Evolutionary conservation across 2,888 invertebrate genomes (phyloP).

Genomic region (Apodemia zela): DNA sequence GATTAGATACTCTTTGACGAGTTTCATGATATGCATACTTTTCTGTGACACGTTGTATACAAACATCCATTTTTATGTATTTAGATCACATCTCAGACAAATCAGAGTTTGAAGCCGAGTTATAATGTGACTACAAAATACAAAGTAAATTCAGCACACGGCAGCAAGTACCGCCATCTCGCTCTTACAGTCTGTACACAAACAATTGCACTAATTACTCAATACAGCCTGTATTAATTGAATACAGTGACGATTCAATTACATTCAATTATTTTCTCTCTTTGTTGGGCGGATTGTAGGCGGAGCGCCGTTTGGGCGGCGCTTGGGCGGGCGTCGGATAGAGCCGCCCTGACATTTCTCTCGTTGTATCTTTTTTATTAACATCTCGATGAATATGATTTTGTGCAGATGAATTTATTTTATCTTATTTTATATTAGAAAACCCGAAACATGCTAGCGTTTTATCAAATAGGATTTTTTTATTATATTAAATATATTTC

Average conservation of each 20-base stretch:
- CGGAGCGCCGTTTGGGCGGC: constrained; percentile 58
- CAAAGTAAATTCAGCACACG: background rate
- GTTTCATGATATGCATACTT: too few species aligned
- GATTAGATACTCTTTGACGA: too few species aligned
- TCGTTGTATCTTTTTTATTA: constrained; percentile 32
- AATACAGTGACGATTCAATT: constrained; percentile 69
- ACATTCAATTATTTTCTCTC: constrained; percentile 59
- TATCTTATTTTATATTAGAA: background rate
- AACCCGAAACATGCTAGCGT: background rate
- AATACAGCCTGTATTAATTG: constrained; percentile 52
- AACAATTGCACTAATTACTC: constrained; percentile 63
- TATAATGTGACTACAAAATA: background rate
- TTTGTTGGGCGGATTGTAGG: constrained; percentile 59
- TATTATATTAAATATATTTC: too few species aligned
- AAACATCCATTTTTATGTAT: too few species aligned
- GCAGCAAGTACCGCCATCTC: constrained; percentile 13
- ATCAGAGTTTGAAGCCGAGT: too few species aligned
- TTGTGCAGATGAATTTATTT: constrained; percentile 4
- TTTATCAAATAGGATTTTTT: too few species aligned
- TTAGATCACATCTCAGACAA: too few species aligned
- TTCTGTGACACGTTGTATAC: too few species aligned
- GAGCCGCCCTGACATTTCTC: constrained; percentile 55
- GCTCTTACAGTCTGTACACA: constrained; percentile 25
- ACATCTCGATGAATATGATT: constrained; percentile 18
- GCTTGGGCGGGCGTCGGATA: constrained; percentile 39